A percentile compares a stretch with the other conserved stretches of the same genome.
Conservation (phyloP, 2,113 vertebrate genomes). For the Circaetus cinerascens region DNA sequence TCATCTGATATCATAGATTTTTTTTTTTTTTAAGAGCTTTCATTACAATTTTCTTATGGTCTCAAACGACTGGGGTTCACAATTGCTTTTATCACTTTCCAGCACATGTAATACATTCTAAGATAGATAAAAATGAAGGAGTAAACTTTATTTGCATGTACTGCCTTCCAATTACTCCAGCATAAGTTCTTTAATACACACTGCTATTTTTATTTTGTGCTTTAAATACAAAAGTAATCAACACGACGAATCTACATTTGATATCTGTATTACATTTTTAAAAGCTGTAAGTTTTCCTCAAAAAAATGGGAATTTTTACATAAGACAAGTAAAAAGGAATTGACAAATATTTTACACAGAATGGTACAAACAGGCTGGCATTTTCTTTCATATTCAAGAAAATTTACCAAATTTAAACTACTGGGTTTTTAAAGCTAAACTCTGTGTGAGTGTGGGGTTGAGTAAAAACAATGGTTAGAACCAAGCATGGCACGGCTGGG, state of each 20-base stretch:
- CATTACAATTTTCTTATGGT: background rate
- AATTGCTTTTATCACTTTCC: background rate
- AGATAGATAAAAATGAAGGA: background rate
- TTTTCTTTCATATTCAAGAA: background rate
- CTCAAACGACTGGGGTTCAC: background rate
- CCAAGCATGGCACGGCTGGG: background rate
- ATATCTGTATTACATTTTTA: background rate
- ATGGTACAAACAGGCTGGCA: background rate
- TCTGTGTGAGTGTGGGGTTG: background rate
- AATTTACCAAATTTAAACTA: background rate
- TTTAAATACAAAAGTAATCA: background rate
- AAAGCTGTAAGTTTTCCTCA: background rate
- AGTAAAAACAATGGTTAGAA: background rate
- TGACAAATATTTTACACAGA: background rate
- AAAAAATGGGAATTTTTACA: background rate
- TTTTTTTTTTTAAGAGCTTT: background rate
- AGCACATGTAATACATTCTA: background rate
- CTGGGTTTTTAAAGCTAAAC: background rate
- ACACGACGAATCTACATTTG: background rate
- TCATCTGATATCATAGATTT: background rate
- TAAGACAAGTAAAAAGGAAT: background rate
- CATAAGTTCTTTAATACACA: background rate
- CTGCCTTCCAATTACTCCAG: background rate
- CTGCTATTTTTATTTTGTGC: background rate
- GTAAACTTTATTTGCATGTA: background rate